Base-by-base conservation (phyloP, 2,888 invertebrate species). In the Rhogogaster chlorosoma region DNA sequence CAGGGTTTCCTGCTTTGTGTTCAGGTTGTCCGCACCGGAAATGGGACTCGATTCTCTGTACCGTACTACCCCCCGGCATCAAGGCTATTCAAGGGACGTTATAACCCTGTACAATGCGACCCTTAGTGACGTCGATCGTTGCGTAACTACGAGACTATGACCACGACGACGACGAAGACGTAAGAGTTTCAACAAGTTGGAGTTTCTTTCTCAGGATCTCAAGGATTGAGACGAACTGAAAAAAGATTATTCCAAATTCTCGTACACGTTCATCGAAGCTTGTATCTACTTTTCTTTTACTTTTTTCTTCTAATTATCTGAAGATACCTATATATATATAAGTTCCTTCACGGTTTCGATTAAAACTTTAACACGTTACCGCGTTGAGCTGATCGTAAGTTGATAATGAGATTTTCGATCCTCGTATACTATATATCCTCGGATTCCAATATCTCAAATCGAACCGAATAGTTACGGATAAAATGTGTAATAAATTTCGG, bases 1-100 rank as follows among this genome's bases (percentile, higher is more conserved):
- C 80, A 80, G 80, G 38, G 38, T 26, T 80, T 80, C 80, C 80
- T 36, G 80, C 80, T 80, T 80, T 61, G 80, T 80, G 80, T 80
- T 80, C 57, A 49, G 80, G 38, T 80, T 80, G 57, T 80, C 57
- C 57, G 61, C n/a, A 61, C 18, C 80, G 80, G 80, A 61, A 80
- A 80, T 61, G 61, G 57, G 80, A 57, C 57, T 61, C 80, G 80
- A 57, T 57, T 80, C 80, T 80, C 57, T 32, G 36, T 80, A 38
- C 36, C 80, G 12, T 61, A 38, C 38, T 7, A 10, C 80, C 36
- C 22, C 18, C 38, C 36, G 10, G 22, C 36, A 38, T 57, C 12
- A n/a, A 18, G 6, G 77, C 29, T 77, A 61, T 80, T 80, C 80
- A n/a, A 53, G 29, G 32, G 29, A 53, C 32, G 26, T 77, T 73